phyloP scores from a whole-genome alignment of 2,888 invertebrate species.

The Drosophila histrio region DNA sequence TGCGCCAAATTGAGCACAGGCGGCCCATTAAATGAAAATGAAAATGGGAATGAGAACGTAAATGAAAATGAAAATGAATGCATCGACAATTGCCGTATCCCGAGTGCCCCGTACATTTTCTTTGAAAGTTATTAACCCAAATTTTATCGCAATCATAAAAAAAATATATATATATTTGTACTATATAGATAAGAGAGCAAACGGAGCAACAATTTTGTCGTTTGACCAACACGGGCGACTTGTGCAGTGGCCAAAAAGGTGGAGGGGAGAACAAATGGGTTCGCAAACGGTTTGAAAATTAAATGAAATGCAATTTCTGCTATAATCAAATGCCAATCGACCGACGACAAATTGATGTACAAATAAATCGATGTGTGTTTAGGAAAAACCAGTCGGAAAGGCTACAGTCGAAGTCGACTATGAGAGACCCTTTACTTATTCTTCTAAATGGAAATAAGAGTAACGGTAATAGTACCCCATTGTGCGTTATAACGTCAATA shows the following conservation, averaged over 20 bases:
- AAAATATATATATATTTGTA: constrained; percentile 16
- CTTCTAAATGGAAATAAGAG: too few relatives aligned
- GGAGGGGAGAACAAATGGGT: neutral
- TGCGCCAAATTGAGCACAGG: constrained; percentile 14
- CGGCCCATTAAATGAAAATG: constrained; percentile 40
- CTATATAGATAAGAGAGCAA: constrained; percentile 24
- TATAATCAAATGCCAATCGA: constrained; percentile 16
- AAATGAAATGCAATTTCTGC: constrained; percentile 28
- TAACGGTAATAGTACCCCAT: too few relatives aligned
- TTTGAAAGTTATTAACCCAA: constrained; percentile 61
- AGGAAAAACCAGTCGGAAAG: too few relatives aligned
- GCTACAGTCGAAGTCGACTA: too few relatives aligned
- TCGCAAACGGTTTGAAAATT: constrained; percentile 17
- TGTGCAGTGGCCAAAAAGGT: neutral
- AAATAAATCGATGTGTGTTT: neutral
- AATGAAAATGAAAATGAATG: constrained; percentile 49
- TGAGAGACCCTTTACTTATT: too few relatives aligned
- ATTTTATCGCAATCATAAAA: constrained; percentile 45
- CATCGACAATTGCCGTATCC: constrained; percentile 43
- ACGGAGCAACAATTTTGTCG: constrained; percentile 14
- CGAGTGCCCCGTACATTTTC: neutral
- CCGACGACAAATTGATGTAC: neutral
- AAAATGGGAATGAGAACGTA: constrained; percentile 31
- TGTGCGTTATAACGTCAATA: too few relatives aligned
- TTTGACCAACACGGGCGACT: neutral